Evolutionary conservation across 2,113 vertebrate genomes (phyloP).

Genomic region (Lontra canadensis): DNA sequence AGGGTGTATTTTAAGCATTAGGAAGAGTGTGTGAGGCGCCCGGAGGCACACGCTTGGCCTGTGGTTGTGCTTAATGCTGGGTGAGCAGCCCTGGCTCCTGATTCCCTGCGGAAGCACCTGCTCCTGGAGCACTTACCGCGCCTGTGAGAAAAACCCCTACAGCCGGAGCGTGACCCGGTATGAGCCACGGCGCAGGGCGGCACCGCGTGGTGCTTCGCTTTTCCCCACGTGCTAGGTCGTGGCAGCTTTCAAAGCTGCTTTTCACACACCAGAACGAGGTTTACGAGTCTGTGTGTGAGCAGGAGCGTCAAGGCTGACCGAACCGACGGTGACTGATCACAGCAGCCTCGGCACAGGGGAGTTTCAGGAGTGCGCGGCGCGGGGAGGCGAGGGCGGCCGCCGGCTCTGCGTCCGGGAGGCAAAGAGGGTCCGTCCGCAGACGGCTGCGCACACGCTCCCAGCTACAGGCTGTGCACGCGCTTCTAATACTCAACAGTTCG

Average conservation of each 20-base stretch:
- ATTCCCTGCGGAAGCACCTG: constrained; percentile 51
- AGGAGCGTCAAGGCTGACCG: neutral
- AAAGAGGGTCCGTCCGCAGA: constrained; percentile 35
- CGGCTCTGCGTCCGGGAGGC: neutral
- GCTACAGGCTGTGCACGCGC: neutral
- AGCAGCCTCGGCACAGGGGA: neutral
- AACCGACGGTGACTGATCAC: neutral
- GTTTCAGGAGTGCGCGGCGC: neutral
- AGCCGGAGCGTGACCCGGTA: constrained; percentile 58
- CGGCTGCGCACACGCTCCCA: neutral
- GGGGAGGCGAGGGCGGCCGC: neutral
- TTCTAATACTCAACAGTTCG: neutral
- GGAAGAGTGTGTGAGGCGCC: neutral
- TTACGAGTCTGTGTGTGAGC: constrained; percentile 46
- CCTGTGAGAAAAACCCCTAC: constrained; percentile 54
- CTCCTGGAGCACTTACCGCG: constrained; percentile 55
- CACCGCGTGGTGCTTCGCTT: constrained; percentile 53
- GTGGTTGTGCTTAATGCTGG: rapidly evolving
- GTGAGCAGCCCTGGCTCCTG: neutral
- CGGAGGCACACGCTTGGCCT: rapidly evolving
- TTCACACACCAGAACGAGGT: constrained; percentile 48
- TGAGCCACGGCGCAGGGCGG: constrained; percentile 43
- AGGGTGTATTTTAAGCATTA: neutral
- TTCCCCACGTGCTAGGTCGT: neutral
- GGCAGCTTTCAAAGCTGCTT: constrained; percentile 57